Percentiles rank a stretch among this genome's conserved stretches.
phyloP scores from a whole-genome alignment of 2,888 invertebrate species.

The Cyclophora albipunctata region DNA sequence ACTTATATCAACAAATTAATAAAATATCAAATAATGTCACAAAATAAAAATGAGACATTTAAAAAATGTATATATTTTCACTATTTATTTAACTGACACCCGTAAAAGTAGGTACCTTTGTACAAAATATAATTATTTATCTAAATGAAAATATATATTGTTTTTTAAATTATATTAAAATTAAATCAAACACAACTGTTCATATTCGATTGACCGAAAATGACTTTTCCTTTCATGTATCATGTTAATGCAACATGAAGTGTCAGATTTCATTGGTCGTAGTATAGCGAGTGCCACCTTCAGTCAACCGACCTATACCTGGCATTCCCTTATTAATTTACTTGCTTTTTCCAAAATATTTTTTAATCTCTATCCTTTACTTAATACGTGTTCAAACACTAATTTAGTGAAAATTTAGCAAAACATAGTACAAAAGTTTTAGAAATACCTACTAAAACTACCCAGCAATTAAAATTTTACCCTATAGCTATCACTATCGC shows the following conservation, averaged over 20 bases:
- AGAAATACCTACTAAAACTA: slow-evolving; percentile 70
- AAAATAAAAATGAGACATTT: slow-evolving; percentile 54
- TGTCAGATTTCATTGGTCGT: no score
- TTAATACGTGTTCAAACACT: slow-evolving; percentile 58
- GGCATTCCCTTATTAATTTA: slow-evolving; percentile 38
- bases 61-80: slow-evolving; percentile 41
- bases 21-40: slow-evolving; percentile 69
- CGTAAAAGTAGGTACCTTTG: slow-evolving; percentile 47
- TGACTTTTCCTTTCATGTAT: no score
- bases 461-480: slow-evolving; percentile 67
- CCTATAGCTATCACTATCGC: slow-evolving; percentile 71
- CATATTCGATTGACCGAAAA: no score
- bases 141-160: slow-evolving; percentile 27
- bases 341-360: slow-evolving; percentile 48
- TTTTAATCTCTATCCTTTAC: slow-evolving; percentile 43
- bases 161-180: no score
- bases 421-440: slow-evolving; percentile 75
- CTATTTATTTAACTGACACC: slow-evolving; percentile 41
- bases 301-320: slow-evolving; percentile 11
- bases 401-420: slow-evolving; percentile 73
- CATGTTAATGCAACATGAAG: no score
- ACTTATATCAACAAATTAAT: slow-evolving; percentile 65
- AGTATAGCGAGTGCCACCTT: no score
- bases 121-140: slow-evolving; percentile 64
- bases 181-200: no score